These are phyloP conservation scores for Apamea monoglypha DNA, from an alignment of 2,888 invertebrate species.

Conservation along the genomic window DNA sequence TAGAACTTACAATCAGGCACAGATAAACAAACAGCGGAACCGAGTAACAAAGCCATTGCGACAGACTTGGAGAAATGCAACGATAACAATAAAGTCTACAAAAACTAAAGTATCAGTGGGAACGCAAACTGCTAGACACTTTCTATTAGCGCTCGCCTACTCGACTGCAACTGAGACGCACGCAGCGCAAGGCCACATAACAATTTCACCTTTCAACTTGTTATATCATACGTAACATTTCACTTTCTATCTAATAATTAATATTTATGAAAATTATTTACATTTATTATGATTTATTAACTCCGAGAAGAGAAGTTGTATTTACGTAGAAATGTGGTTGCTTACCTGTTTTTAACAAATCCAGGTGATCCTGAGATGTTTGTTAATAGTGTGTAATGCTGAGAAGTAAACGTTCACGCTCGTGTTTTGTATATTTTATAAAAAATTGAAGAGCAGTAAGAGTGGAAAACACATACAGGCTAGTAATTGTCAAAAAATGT, in stretches of 20 bases:
- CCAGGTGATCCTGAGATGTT: slow-evolving; percentile 3
- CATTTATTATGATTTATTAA: slow-evolving; percentile 35
- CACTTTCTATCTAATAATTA: slow-evolving; percentile 77
- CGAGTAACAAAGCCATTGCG: slow-evolving; percentile 78
- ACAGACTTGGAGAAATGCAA: slow-evolving; percentile 51
- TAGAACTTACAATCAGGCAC: slow-evolving; percentile 79
- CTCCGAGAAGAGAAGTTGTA: slow-evolving; percentile 17
- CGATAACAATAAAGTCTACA: slow-evolving; percentile 43
- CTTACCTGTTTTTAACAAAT: slow-evolving; percentile 42
- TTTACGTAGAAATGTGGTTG: slow-evolving; percentile 29
- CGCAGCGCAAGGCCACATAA: slow-evolving; percentile 70
- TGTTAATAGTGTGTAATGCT: neutral
- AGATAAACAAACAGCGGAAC: slow-evolving; percentile 81
- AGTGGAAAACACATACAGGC: neutral
- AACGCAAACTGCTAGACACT: slow-evolving; percentile 66
- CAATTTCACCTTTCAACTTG: slow-evolving; percentile 87
- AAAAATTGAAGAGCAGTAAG: slow-evolving; percentile 2
- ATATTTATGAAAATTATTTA: slow-evolving; percentile 58
- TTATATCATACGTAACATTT: slow-evolving; percentile 81
- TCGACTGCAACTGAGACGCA: slow-evolving; percentile 59
- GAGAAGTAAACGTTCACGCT: neutral
- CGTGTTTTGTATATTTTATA: slow-evolving; percentile 3
- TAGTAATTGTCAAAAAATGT: slow-evolving; percentile 42
- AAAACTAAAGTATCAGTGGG: slow-evolving; percentile 37
- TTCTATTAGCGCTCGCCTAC: slow-evolving; percentile 71